phyloP scores from a whole-genome alignment of 2,113 vertebrate genomes.

The Ciconia boyciana region DNA sequence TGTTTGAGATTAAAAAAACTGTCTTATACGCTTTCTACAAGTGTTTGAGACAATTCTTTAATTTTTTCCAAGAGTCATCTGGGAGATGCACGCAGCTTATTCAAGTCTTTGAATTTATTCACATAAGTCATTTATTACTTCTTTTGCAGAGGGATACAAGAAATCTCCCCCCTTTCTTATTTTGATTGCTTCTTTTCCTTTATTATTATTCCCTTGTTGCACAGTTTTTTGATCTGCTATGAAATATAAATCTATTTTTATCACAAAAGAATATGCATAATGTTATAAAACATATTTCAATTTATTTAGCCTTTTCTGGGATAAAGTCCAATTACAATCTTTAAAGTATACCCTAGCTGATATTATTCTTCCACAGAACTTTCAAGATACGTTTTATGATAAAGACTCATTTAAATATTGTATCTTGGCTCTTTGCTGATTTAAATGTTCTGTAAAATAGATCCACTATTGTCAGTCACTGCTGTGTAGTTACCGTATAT shows the following conservation, averaged over 20 bases:
- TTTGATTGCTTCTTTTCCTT: slow-evolving; percentile 65
- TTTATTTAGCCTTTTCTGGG: slow-evolving; percentile 69
- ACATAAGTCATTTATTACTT: slow-evolving; percentile 52
- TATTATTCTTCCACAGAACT: slow-evolving; percentile 38
- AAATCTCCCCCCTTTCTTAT: slow-evolving; percentile 36
- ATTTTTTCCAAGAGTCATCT: slow-evolving; percentile 15
- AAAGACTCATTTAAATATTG: slow-evolving; percentile 50
- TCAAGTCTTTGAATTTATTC: slow-evolving; percentile 66
- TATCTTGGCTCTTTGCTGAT: slow-evolving; percentile 27
- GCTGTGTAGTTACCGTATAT: neutral
- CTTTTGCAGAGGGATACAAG: slow-evolving; percentile 49
- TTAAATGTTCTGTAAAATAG: slow-evolving; percentile 38
- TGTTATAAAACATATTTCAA: slow-evolving; percentile 67
- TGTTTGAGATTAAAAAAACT: neutral
- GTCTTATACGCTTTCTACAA: neutral
- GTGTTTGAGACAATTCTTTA: slow-evolving; percentile 31
- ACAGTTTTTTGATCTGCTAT: slow-evolving; percentile 46
- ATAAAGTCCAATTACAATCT: slow-evolving; percentile 67
- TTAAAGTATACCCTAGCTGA: slow-evolving; percentile 61
- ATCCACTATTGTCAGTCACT: slow-evolving; percentile 6
- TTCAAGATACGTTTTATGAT: slow-evolving; percentile 59
- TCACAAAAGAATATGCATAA: slow-evolving; percentile 65
- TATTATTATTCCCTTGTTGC: slow-evolving; percentile 55
- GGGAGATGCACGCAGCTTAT: slow-evolving; percentile 38
- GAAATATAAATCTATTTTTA: slow-evolving; percentile 67